Base-by-base conservation (phyloP, 2,113 vertebrate species). In the Galeopterus variegatus region DNA sequence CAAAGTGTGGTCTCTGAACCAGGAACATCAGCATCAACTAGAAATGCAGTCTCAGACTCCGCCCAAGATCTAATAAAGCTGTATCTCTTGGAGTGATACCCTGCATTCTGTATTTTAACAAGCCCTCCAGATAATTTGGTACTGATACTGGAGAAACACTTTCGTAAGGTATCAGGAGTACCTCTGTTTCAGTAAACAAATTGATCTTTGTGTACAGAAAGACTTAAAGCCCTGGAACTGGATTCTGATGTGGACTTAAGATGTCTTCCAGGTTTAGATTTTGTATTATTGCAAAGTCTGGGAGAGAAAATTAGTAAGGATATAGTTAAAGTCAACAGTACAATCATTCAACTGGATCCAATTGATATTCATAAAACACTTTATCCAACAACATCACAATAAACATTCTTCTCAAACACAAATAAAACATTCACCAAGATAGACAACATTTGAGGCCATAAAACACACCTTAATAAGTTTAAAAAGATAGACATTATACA, bases 101-200 rank as follows among this genome's bases (percentile, higher is more conserved):
- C 21, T 84, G 8, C 36, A 70, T 92, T 79, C 15, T 41, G 1
- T 36, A 65, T 52, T 26, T 77, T 72, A 50, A 24, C 13, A 75
- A 81, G 26, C 0, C 41, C 45, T 90, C 58, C 8, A 54, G 33
- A 96, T 33, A 36, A 79, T 72, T 92, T 21, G 41, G 21, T n/a
- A 26, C 12, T 41, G 50, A 67, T 58, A 10, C 28, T 60, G n/a
- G 8, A 90, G 52, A 80, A 75, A 67, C 2, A 54, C 9, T 82
- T 83, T 75, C 31, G 13, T 88, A 48, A 83, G 36, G 8, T 64
- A 58, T 56, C 31, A 60, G 82, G 36, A 67, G 3, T 17, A 58
- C 79, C 72, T 75, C 58, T 86, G 36, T 50, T 93, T 93, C 52
- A 73, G 45, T 82, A 88, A 82, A 80, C 54, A 94, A 73, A 94